These are phyloP conservation scores for Heliopora coerulea DNA, from an alignment of 92 coral and sea anemone genomes.

Conservation along the genomic window DNA sequence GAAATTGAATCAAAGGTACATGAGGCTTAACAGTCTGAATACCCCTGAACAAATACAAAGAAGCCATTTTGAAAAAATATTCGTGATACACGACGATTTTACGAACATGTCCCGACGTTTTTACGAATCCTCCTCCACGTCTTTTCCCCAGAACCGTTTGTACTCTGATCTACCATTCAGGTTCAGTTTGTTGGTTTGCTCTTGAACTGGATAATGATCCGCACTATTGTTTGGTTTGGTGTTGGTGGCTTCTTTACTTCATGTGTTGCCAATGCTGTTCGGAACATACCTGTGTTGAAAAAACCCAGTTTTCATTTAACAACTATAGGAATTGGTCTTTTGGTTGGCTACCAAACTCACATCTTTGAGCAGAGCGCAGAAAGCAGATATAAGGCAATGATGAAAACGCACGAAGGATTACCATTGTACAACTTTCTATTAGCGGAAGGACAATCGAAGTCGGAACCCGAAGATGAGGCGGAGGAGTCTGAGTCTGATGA, in stretches of 20 bases:
- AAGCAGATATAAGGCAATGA: conserved; percentile 84
- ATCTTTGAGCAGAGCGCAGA: conserved; percentile 87
- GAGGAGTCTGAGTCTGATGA: background rate
- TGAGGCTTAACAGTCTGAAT: conserved; percentile 73
- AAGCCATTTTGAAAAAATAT: conserved; percentile 78
- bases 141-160: background rate
- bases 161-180: no score
- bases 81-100: conserved; percentile 17
- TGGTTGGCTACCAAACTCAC: conserved; percentile 84
- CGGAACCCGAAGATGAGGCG: conserved; percentile 60
- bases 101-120: conserved; percentile 1
- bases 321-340: conserved; percentile 75
- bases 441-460: conserved; percentile 86
- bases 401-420: conserved; percentile 91
- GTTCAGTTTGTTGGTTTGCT: background rate
- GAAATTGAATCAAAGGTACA: conserved; percentile 82
- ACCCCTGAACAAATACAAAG: conserved; percentile 56
- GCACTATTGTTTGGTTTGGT: conserved; percentile 91
- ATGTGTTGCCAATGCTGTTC: conserved; percentile 81
- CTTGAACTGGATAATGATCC: conserved; percentile 62
- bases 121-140: conserved; percentile 24
- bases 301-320: conserved; percentile 80
- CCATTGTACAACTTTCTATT: conserved; percentile 91
- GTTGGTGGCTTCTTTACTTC: conserved; percentile 96
- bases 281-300: conserved; percentile 88